Evolutionary conservation across 2,113 vertebrate genomes (phyloP).

Genomic region (Otolemur garnettii): DNA sequence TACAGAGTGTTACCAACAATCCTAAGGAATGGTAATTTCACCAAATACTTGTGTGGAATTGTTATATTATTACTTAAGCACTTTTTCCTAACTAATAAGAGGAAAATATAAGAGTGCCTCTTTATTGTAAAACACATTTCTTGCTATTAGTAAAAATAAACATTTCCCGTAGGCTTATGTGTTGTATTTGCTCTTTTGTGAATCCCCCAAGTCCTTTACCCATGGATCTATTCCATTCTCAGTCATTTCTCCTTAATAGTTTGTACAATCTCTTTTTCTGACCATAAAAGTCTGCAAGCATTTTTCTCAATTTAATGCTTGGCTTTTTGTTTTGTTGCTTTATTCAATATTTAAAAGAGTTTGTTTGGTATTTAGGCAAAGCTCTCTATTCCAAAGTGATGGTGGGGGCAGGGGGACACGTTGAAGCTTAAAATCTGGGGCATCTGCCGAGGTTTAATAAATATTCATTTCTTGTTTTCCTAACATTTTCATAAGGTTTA

Average conservation of each 20-base stretch:
- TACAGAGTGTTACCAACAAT: background rate
- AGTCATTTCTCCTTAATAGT: background rate
- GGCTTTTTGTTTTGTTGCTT: conserved; percentile 30
- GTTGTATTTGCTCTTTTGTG: background rate
- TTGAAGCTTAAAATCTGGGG: background rate
- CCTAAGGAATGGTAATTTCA: background rate
- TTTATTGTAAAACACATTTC: background rate
- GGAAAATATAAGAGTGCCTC: background rate
- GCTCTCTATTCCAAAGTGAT: background rate
- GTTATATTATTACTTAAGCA: background rate
- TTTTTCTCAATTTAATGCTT: background rate
- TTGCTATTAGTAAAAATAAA: background rate
- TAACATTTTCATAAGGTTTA: background rate
- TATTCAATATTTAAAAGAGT: background rate
- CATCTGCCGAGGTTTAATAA: background rate
- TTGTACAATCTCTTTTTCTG: background rate
- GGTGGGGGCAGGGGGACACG: background rate
- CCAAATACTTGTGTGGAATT: conserved; percentile 14
- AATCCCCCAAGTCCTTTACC: background rate
- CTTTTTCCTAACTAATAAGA: background rate
- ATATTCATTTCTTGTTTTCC: conserved; percentile 9
- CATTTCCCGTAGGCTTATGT: background rate
- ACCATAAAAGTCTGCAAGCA: background rate
- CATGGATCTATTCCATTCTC: background rate
- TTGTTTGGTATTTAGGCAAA: background rate